These are phyloP conservation scores for Leptodactylus fallax DNA, from an alignment of 2,797 vertebrate species.

Conservation along the genomic window DNA sequence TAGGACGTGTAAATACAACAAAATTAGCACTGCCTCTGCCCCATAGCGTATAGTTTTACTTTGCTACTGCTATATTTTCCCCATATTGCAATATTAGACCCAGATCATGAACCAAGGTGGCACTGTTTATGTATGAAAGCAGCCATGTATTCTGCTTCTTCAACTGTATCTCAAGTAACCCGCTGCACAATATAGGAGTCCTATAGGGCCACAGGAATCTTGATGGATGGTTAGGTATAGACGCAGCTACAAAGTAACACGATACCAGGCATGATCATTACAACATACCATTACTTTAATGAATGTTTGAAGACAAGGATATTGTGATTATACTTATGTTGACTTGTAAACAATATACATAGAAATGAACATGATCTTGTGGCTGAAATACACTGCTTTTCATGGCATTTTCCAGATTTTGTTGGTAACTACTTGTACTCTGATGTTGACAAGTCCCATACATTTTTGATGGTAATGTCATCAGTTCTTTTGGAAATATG, in stretches of 20 bases:
- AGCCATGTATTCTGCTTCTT: background rate
- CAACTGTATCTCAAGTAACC: background rate
- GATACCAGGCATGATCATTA: background rate
- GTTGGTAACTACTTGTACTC: background rate
- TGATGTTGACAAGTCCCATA: background rate
- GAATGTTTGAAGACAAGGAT: slow-evolving; percentile 24
- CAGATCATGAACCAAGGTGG: background rate
- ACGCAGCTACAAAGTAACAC: background rate
- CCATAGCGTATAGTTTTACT: no score
- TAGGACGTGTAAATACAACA: no score
- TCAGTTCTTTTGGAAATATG: background rate
- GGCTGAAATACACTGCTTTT: background rate
- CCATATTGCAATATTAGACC: no score
- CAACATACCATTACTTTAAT: slow-evolving; percentile 36
- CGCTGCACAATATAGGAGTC: background rate
- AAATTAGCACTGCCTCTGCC: no score
- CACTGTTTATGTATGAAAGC: background rate
- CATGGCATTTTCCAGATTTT: no score
- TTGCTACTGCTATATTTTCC: no score
- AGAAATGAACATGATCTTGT: background rate
- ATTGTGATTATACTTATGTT: slow-evolving; percentile 5
- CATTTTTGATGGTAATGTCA: background rate
- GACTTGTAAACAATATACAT: slow-evolving; percentile 23
- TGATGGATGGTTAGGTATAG: background rate
- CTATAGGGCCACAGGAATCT: no score